Evolutionary conservation across 2,888 invertebrate species (phyloP), one percentile per base, ranked within the genome.

Genomic region (Willowsia nigromaculata): DNA sequence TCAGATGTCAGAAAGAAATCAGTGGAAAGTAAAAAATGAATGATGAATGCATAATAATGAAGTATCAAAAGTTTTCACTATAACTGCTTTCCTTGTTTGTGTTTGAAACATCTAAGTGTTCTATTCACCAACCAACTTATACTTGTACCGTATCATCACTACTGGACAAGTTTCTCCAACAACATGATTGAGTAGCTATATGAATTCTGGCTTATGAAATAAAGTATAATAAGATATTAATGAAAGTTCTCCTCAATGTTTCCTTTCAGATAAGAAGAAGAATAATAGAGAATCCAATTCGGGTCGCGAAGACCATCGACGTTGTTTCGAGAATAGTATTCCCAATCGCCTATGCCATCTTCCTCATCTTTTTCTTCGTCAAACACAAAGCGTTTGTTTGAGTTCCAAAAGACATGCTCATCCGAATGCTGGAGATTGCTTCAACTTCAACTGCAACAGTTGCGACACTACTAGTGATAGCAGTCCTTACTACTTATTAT

Each of bases 311-410:
- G 95, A 98, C 98, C 11, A 93, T 93, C 56, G 92, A 93, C 50
- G 92, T 93, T 37, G 97, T 98, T 94, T 97, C 98, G 90, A 96
- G 98, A 94, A 97, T 98, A 94, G 97, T 97, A 93, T 98, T 98
- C 95, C 98, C 98, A 93, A 96, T 97, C 93, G 97, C 98, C 94
- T 98, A 97, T 95, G 96, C 97, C 94, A 96, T 98, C 94, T 98
- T 98, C 95, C 96, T 98, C 93, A 97, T 97, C 94, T 98, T 98
- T 95, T 98, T 98, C 96, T 98, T 98, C 95, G 97, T 97, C 94
- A 97, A 97, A 95, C 98, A 98, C 95, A 97, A 97, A 94, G 97
- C 97, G 95, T 97, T 96, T 94, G 90, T 85, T 85, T 89, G 89
- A 89, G 85, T 25, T 62, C 62, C n/a, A 65, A 65, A 65, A 65